Evolutionary conservation across 2,888 invertebrate genomes (phyloP).

Genomic region (Tuberolachnus salignus): DNA sequence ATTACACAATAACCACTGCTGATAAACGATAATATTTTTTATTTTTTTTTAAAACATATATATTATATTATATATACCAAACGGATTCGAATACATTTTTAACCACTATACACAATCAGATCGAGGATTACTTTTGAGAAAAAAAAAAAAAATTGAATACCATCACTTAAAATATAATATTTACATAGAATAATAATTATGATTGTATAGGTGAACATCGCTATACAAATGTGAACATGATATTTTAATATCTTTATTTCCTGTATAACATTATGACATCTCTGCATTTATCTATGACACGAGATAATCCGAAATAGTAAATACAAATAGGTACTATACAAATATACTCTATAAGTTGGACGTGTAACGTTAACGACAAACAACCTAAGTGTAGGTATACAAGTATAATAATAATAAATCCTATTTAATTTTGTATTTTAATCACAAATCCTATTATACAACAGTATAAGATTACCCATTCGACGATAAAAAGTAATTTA

Average conservation of each 20-base stretch:
- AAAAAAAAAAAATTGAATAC: neutral
- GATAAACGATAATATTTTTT: too few relatives aligned
- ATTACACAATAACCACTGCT: too few relatives aligned
- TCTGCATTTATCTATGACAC: neutral
- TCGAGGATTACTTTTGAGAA: neutral
- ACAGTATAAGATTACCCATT: neutral
- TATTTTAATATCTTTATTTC: neutral
- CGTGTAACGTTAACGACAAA: neutral
- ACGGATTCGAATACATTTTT: neutral
- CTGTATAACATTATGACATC: neutral
- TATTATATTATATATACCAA: neutral
- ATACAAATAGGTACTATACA: neutral
- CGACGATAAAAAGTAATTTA: neutral
- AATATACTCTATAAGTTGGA: too few relatives aligned
- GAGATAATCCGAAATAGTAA: neutral
- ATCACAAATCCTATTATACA: neutral
- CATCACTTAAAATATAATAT: neutral
- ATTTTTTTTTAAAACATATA: neutral
- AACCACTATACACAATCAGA: neutral
- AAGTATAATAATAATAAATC: too few relatives aligned
- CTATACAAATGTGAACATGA: neutral
- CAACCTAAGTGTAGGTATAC: too few relatives aligned
- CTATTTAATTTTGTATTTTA: neutral
- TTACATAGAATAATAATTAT: slow-evolving; percentile 20
- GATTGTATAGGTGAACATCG: neutral